Evolutionary conservation across 2,797 vertebrate species (phyloP).

Genomic region (Lepilemur septentrionalis): DNA sequence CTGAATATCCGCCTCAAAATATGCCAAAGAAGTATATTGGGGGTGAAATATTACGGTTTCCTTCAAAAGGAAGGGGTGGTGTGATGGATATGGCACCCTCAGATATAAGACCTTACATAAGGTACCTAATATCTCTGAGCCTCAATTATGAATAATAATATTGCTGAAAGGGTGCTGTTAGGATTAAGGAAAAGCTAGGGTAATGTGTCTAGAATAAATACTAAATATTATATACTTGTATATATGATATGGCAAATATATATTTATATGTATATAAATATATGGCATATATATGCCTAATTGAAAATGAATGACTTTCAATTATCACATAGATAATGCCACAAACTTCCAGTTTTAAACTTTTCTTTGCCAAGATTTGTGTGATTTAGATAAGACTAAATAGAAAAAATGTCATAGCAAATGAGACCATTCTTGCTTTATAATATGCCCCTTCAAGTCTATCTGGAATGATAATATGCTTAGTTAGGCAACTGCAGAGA

Average conservation of each 20-base stretch:
- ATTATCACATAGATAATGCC: neutral
- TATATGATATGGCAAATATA: too few species aligned
- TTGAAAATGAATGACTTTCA: neutral
- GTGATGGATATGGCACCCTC: fast-evolving
- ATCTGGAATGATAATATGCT: neutral
- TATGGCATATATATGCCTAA: neutral
- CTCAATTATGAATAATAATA: neutral
- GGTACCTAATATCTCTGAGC: neutral
- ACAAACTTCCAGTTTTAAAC: neutral
- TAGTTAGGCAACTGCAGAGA: neutral
- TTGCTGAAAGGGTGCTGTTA: neutral
- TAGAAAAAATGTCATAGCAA: neutral
- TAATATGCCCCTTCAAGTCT: neutral
- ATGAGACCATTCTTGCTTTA: neutral
- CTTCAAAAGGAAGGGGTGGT: neutral
- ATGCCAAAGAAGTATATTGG: neutral
- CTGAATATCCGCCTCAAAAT: neutral
- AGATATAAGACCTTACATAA: neutral
- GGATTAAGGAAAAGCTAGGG: neutral
- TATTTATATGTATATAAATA: neutral
- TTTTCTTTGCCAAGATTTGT: neutral
- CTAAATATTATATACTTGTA: neutral
- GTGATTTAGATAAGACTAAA: neutral
- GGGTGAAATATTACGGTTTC: neutral
- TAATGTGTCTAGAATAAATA: neutral